Conservation (phyloP, 2,797 vertebrate genomes). For the Arnoldichthys spilopterus region DNA sequence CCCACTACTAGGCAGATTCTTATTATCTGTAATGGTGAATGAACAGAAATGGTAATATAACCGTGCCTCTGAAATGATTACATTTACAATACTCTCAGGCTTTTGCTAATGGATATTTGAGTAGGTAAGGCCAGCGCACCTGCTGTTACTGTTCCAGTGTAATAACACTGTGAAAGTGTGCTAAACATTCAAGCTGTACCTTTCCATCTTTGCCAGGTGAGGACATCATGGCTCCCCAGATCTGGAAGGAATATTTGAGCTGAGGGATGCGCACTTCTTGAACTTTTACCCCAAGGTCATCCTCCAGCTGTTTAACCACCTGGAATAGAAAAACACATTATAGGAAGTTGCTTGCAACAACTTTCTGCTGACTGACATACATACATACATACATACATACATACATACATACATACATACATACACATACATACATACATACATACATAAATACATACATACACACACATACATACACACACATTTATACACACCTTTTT, state of each 20-base stretch:
- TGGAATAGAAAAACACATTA: conserved; percentile 60
- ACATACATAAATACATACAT: too few relatives aligned
- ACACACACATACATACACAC: too few relatives aligned
- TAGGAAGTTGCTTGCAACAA: neutral
- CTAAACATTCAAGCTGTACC: conserved; percentile 59
- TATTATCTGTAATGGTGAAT: too few relatives aligned
- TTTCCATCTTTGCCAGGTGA: conserved; percentile 78
- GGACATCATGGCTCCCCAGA: conserved; percentile 88
- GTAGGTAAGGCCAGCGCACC: neutral
- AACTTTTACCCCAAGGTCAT: conserved; percentile 80
- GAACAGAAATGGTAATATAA: too few relatives aligned
- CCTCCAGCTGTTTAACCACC: conserved; percentile 83
- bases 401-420: too few relatives aligned
- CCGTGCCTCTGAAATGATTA: too few relatives aligned
- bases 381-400: too few relatives aligned
- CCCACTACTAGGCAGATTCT: too few relatives aligned
- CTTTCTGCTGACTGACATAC: neutral
- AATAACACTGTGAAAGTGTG: neutral
- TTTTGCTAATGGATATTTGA: neutral
- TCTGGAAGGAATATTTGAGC: conserved; percentile 84
- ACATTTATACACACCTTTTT: conserved; percentile 74
- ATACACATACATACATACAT: too few relatives aligned
- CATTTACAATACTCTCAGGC: too few relatives aligned
- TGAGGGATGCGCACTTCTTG: conserved; percentile 77
- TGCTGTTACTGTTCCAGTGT: neutral